Base-by-base conservation (phyloP, 1,140 invertebrate genomes). In the Drosophila rufa region DNA sequence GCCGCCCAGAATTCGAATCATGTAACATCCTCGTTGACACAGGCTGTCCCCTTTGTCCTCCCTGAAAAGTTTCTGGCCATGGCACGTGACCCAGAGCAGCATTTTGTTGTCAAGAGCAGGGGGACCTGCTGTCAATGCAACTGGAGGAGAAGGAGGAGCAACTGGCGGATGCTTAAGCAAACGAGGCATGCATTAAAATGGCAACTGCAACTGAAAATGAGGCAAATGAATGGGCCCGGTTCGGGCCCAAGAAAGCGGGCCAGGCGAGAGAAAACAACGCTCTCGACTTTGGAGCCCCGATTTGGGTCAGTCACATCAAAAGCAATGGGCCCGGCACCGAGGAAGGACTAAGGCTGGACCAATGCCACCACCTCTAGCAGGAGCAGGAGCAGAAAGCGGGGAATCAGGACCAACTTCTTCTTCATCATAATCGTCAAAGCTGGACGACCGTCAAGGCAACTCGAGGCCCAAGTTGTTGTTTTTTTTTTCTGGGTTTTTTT, bases 291-390 rank as follows among this genome's bases (percentile, higher is more conserved):
- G 6, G 57, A 78, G 22, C 25, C 64, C 68, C 61, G 70, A 85
- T 86, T 81, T 85, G 82, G 82, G 82, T 86, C 82, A 83, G 80
- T 75, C 75, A 65, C 70, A 85, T 78, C 65, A 79, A 85, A 78
- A 85, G 82, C 82, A 80, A 69, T 77, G 81, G 58, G 33, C 36
- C 45, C 70, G 59, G 46, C 51, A 55, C 60, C 57, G 30, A 65
- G 17, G 56, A 27, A n/a, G 53, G 53, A 56, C 53, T 40, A 40
- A 12, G 33, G 33, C 36, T 43, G 65, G 50, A 57, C 30, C 27
- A 46, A 8, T 57, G 30, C 65, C 50, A 48, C 33, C 15, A n/a
- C 15, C 50, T 57, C 25, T 38, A 42, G 27, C 65, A 57, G 42
- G 47, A 42, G 15, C 50, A 48, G 50, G 30, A 48, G 15, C 51